Base-by-base conservation (phyloP, 2,888 invertebrate species). In the Monopis laevigella region DNA sequence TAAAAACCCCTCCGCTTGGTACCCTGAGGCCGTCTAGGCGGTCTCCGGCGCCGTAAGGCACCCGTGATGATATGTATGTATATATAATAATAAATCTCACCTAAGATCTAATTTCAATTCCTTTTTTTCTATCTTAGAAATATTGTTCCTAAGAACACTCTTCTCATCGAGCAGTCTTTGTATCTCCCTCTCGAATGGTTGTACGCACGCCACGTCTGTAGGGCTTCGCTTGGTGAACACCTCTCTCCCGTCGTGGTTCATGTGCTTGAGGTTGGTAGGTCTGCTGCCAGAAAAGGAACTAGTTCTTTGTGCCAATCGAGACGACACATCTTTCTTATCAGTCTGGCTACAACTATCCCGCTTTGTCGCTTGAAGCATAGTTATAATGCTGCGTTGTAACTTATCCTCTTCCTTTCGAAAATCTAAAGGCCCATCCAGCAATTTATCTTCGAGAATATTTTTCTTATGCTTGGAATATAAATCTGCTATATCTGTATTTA, bases 181-280 rank as follows among this genome's bases (percentile, higher is more conserved):
- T 51, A 92, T 88, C 65, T 91, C 90, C 56, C 89, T 83, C 72
- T 91, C 91, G 60, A 91, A 91, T 14, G 90, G 90, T 41, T 86
- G 86, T 45, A 82, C 77, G 51, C 80, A 80, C 13, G 77, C 81
- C 34, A 81, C 74, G 49, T 82, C 82, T 6, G 73, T 65, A 1
- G 82, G 82, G 54, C 80, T 81, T 17, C 81, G 62, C 48, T 81
- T 80, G 0, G 67, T 64, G 49, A 72, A 78, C 27, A 65, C 65
- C 47, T 84, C 83, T 41, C 73, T 63, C n/a, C 58, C 58, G 36
- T 77, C 78, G 34, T 82, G 81, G 47, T 82, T 81, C 48, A 84
- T 63, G 54, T 83, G 85, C 46, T 78, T 74, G 46, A 84, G 55
- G 59, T 85, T 84, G 34, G 64, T 72, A 27, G 82, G 80, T 27